Conservation (phyloP, 1,140 invertebrate genomes). For the Phocides pigmalion region DNA sequence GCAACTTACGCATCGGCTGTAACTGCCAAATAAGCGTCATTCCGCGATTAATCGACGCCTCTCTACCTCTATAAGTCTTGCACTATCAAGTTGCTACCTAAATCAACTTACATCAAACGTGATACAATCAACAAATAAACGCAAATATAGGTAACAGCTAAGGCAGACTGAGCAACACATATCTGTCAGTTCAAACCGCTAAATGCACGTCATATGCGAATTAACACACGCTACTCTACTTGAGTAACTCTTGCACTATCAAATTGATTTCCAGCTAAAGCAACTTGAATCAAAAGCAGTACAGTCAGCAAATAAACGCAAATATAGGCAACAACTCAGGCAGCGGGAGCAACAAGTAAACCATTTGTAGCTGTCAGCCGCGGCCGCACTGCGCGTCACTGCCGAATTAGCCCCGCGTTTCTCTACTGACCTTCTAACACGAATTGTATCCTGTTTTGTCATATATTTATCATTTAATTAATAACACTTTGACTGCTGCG, state of each 20-base stretch:
- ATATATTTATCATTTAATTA: not conserved
- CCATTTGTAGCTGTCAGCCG: slow-evolving; percentile 37
- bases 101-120: too few relatives aligned
- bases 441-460: not conserved
- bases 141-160: too few relatives aligned
- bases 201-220: slow-evolving; percentile 1
- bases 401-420: slow-evolving; percentile 25
- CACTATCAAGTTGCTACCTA: too few relatives aligned
- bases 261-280: slow-evolving; percentile 28
- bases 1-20: too few relatives aligned
- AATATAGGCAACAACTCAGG: slow-evolving; percentile 33
- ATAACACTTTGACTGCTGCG: too few relatives aligned
- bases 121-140: too few relatives aligned
- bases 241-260: not conserved
- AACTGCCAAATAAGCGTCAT: too few relatives aligned
- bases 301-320: slow-evolving; percentile 31
- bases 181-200: not conserved
- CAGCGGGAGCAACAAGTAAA: slow-evolving; percentile 37
- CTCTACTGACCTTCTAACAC: slow-evolving; percentile 18
- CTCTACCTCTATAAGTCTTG: too few relatives aligned
- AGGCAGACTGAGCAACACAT: too few relatives aligned
- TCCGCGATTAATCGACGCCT: too few relatives aligned
- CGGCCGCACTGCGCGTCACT: slow-evolving; percentile 31
- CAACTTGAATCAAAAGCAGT: slow-evolving; percentile 29
- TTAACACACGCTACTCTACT: not conserved